Evolutionary conservation across 2,797 vertebrate genomes (phyloP).

Genomic region (Tolypeutes matacus): DNA sequence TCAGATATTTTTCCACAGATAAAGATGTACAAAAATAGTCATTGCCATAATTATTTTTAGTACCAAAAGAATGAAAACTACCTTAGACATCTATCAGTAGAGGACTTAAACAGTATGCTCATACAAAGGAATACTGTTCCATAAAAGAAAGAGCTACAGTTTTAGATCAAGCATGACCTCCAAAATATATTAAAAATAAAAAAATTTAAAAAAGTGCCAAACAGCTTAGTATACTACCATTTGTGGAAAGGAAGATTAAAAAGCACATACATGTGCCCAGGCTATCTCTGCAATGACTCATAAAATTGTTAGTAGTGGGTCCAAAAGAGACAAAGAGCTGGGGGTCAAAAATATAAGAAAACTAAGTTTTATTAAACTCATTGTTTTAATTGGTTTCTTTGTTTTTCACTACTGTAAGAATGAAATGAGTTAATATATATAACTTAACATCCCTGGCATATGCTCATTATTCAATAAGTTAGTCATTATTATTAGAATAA

Average conservation of each 20-base stretch:
- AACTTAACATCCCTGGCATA: neutral
- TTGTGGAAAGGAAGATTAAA: neutral
- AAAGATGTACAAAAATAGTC: neutral
- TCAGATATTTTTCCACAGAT: neutral
- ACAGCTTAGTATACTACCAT: neutral
- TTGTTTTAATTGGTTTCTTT: neutral
- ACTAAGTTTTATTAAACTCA: constrained; percentile 6
- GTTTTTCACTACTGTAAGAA: neutral
- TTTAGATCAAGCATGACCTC: neutral
- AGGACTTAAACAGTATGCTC: neutral
- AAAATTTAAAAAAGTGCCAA: neutral
- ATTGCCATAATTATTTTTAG: neutral
- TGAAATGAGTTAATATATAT: neutral
- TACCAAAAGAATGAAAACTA: neutral
- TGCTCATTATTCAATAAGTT: neutral
- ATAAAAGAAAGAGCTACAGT: neutral
- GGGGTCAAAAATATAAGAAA: neutral
- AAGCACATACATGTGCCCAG: neutral
- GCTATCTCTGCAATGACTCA: neutral
- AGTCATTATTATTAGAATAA: neutral
- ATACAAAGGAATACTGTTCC: neutral
- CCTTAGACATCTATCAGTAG: neutral
- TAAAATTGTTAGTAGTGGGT: neutral
- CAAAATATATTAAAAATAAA: neutral
- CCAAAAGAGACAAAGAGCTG: neutral